Percentiles rank a stretch among this genome's conserved stretches.
phyloP scores from a whole-genome alignment of 2,113 vertebrate species.

The Galbula dea region DNA sequence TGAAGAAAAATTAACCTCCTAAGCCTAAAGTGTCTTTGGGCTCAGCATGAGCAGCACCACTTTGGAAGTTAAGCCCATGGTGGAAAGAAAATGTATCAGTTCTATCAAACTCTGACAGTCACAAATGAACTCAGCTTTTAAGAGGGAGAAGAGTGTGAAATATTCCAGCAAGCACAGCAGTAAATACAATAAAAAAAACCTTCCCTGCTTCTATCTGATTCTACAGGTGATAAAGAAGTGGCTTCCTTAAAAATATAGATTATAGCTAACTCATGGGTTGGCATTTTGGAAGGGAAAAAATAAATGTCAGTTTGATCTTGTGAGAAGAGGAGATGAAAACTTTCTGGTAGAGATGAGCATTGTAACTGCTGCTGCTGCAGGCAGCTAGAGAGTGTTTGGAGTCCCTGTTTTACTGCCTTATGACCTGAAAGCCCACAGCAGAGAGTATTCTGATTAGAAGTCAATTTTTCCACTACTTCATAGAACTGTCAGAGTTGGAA shows the following conservation, averaged over 20 bases:
- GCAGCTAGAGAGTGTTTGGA: not conserved
- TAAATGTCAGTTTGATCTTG: not conserved
- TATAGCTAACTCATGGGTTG: not conserved
- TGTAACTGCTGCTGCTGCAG: not conserved
- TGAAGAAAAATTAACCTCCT: not conserved
- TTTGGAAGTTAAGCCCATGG: not conserved
- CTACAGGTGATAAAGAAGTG: not conserved
- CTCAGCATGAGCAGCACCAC: not conserved
- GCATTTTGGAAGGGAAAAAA: not conserved
- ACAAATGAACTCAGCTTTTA: not conserved
- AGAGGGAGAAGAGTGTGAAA: not conserved
- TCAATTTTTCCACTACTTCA: not conserved
- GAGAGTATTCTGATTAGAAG: rapidly evolving
- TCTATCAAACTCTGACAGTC: not conserved
- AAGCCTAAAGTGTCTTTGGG: not conserved
- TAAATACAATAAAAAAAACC: not conserved
- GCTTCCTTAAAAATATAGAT: not conserved
- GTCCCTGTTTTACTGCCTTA: no score
- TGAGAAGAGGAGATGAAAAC: not conserved
- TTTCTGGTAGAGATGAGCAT: not conserved
- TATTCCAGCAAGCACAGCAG: not conserved
- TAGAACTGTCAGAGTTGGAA: not conserved
- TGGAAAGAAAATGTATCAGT: not conserved
- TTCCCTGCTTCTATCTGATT: not conserved
- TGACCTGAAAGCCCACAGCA: not conserved